Evolutionary conservation across 2,888 invertebrate species (phyloP), one percentile per base, ranked within the genome.

Genomic region (Ashinkailepas kermadecensis): DNA sequence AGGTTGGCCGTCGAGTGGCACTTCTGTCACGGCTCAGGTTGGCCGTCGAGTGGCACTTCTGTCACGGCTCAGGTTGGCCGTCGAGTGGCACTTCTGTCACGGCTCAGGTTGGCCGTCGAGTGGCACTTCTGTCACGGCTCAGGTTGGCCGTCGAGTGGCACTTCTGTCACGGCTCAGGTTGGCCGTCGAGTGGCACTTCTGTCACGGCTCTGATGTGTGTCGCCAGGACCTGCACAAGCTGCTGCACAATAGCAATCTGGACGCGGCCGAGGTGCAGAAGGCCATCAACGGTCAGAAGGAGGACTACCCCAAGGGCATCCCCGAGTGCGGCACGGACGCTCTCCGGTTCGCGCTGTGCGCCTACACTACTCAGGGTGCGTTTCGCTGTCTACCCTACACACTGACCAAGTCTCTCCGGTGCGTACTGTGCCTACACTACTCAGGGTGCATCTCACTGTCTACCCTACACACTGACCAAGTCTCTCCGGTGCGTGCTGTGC

Each of bases 251-350:
- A 93, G 95, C 39, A 97, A 97, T 88, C 89, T 98, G 83, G 97
- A 97, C 88, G 91, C 93, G 0, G 92, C 91, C 84, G 97, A 97
- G 89, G 88, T 94, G 25, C 92, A 91, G 85, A 91, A 90, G 70
- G 85, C 95, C 0, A 92, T 91, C 85, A 90, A 89, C 70, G 90
- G 90, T 3, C 90, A 91, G 87, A 90, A 89, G 86, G 87, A 87
- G 81, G 91, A 91, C 86, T 91, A 90, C 86, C 98, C 91, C 58
- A 93, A 91, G 87, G 98, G 95, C n/a, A 98, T 99, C 85, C 97
- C 97, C 0, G 96, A 97, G 87, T 99, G 98, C 88, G 99, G 96
- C 6, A 95, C 95, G 4, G 97, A 97, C 88, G 97, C 97, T 6
- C 89, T 98, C 81, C 91, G 97, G 87, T 98, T 95, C 88, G 96